These are phyloP conservation scores for Eupeodes luniger DNA, from an alignment of 2,888 invertebrate genomes.

Conservation along the genomic window DNA sequence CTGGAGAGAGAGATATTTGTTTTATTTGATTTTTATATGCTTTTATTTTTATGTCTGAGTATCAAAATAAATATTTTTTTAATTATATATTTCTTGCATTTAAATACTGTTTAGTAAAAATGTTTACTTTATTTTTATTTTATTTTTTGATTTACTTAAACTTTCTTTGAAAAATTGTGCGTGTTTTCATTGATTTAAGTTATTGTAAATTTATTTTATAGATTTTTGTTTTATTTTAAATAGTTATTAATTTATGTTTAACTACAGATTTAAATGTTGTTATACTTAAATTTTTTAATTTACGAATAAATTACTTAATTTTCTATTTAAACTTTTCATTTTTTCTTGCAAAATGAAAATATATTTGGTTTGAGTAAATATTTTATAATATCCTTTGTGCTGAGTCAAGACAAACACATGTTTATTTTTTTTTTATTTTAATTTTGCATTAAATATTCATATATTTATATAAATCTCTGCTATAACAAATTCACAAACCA, in stretches of 20 bases:
- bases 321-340: conserved; percentile 24
- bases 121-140: conserved; percentile 2
- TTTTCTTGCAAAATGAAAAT: conserved; percentile 32
- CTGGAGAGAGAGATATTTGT: conserved; percentile 27
- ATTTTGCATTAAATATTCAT: conserved; percentile 13
- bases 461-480: conserved; percentile 1
- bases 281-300: conserved; percentile 1
- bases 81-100: conserved; percentile 26
- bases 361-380: conserved; percentile 51
- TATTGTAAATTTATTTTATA: conserved; percentile 36
- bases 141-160: conserved; percentile 29
- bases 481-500: conserved; percentile 22
- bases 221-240: conserved; percentile 37
- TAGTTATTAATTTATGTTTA: conserved; percentile 20
- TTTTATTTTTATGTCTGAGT: conserved; percentile 36
- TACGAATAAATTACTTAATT: conserved; percentile 43
- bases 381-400: conserved; percentile 46
- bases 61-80: conserved; percentile 64
- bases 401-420: conserved; percentile 10
- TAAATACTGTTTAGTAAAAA: conserved; percentile 43
- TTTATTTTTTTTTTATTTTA: background rate
- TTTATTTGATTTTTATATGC: conserved; percentile 30
- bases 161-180: conserved; percentile 67
- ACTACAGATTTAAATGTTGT: conserved; percentile 11
- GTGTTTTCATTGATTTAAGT: conserved; percentile 58